Evolutionary conservation across 2,797 vertebrate genomes (phyloP).

Genomic region (Ispidina picta): DNA sequence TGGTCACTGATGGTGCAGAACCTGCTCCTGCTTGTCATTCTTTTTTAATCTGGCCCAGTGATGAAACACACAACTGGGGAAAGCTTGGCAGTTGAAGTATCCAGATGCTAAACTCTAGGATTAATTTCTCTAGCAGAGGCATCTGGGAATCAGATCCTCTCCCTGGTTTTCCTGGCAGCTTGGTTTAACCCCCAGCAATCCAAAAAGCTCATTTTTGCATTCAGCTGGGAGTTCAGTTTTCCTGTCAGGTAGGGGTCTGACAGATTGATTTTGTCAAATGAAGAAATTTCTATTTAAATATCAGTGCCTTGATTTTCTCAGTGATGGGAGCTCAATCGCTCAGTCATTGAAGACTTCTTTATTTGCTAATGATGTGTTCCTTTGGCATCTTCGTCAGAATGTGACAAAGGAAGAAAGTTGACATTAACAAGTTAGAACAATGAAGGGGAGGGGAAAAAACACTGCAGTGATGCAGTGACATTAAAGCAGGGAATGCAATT

Average conservation of each 20-base stretch:
- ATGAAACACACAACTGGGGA: conserved; percentile 75
- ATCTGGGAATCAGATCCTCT: conserved; percentile 74
- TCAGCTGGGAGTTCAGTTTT: conserved; percentile 36
- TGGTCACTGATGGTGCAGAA: conserved; percentile 68
- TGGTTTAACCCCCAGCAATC: conserved; percentile 64
- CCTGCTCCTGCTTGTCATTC: conserved; percentile 71
- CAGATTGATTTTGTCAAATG: conserved; percentile 38
- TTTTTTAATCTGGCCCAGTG: conserved; percentile 76
- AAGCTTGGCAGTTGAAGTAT: conserved; percentile 78
- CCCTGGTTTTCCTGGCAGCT: conserved; percentile 59
- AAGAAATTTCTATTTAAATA: conserved; percentile 59
- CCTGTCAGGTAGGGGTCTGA: conserved; percentile 41
- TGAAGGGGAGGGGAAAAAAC: not conserved
- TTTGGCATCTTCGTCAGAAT: conserved; percentile 5
- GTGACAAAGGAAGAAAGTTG: not conserved
- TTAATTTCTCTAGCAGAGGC: conserved; percentile 78
- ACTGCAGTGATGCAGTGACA: not conserved
- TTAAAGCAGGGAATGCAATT: not conserved
- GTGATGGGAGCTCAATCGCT: not conserved
- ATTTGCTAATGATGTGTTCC: not conserved
- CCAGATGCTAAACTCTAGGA: conserved; percentile 83
- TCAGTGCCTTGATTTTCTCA: conserved; percentile 48
- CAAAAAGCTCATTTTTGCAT: conserved; percentile 50
- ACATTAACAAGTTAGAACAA: not conserved
- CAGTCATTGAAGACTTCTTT: not conserved